phyloP scores from a whole-genome alignment of 1,140 invertebrate species.

The Homalodisca vitripennis region DNA sequence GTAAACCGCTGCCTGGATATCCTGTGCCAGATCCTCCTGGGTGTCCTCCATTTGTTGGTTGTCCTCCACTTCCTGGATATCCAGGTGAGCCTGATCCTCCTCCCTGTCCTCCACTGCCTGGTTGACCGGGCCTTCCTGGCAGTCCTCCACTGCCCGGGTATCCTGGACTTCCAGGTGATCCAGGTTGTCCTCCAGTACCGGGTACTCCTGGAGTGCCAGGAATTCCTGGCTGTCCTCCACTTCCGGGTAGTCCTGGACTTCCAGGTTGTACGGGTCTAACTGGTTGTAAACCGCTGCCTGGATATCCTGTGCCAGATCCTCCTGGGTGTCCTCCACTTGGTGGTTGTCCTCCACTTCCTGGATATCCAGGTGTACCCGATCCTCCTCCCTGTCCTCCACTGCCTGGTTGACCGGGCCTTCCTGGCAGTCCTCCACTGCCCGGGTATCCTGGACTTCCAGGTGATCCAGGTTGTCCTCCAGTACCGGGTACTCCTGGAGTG shows the following conservation, averaged over 20 bases:
- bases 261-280: too few species aligned
- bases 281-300: conserved; percentile 38
- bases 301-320: conserved; percentile 35
- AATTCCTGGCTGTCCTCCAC: too few species aligned
- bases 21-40: too few species aligned
- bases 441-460: conserved; percentile 39
- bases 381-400: conserved; percentile 35
- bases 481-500: conserved; percentile 42
- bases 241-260: too few species aligned
- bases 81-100: conserved; percentile 40
- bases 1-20: too few species aligned
- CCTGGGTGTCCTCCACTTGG: conserved; percentile 36
- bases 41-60: conserved; percentile 37
- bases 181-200: conserved; percentile 37
- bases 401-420: conserved; percentile 37
- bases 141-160: conserved; percentile 32
- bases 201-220: conserved; percentile 30
- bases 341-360: conserved; percentile 42
- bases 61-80: conserved; percentile 40
- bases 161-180: conserved; percentile 32
- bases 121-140: conserved; percentile 34
- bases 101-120: conserved; percentile 39
- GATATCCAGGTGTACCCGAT: conserved; percentile 40
- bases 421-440: conserved; percentile 34
- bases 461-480: conserved; percentile 41